Evolutionary conservation across 2,888 invertebrate genomes (phyloP), one percentile per base, ranked within the genome.

Genomic region (Microctonus aethiopoides): DNA sequence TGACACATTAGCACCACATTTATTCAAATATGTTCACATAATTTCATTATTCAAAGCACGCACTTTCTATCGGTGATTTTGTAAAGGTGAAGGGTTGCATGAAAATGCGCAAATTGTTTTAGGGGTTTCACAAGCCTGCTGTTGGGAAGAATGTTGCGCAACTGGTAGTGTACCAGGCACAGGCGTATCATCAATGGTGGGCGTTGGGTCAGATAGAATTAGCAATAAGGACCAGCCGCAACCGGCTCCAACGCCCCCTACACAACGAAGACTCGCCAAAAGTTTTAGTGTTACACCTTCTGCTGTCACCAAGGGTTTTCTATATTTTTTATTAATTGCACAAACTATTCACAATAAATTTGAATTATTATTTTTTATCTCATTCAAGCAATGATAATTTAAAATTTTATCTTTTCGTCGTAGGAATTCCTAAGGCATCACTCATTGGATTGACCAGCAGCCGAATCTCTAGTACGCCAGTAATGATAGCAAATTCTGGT

Each of bases 221-320:
- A 78, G 75, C 75, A 78, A 76, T 75, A 87, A 84, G 79, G 83
- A 84, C 74, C 87, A 83, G 70, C 89, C 89, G 78, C 91, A 90
- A 76, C 91, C 91, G 81, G 91, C 92, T 78, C 92, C 92, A 75
- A 95, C 95, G 80, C 95, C 95, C 81, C 95, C 95, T 79, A 91
- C 95, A 79, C 95, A 95, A 87, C 91, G 96, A 82, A 92, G 95
- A 82, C 91, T 95, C 87, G 95, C 95, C 83, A 96, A 96, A 90
- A 95, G 95, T 88, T 95, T 96, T 91, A 95, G 95, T 89, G 95
- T 95, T 83, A 92, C 95, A 81, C 91, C 94, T 82, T 91, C 93
- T 81, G 89, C 90, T 80, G 89, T 89, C 78, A 88, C 89, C 81
- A 91, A 91, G 90, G 91, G 91, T 91, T 67, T 41, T 41, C 73